Percentiles rank a stretch among this genome's conserved stretches.
These are phyloP conservation scores for Bicyclus anynana DNA, from an alignment of 1,140 invertebrate species.

Conservation along the genomic window DNA sequence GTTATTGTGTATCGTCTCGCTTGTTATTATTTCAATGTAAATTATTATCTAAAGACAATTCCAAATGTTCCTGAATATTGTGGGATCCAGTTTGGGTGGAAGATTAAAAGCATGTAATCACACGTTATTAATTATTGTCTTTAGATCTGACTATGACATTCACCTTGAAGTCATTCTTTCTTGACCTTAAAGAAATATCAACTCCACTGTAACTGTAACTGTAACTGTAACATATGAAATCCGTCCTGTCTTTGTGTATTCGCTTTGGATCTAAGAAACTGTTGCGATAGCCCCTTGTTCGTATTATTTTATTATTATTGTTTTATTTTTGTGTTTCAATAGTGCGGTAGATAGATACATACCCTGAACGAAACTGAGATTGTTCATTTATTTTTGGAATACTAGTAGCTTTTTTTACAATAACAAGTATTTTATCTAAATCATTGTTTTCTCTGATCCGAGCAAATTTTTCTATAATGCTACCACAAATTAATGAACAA, in stretches of 20 bases:
- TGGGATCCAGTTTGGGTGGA: background rate
- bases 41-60: slow-evolving; percentile 36
- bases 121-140: slow-evolving; percentile 25
- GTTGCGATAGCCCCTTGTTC: background rate
- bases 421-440: background rate
- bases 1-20: slow-evolving; percentile 44
- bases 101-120: background rate
- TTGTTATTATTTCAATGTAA: slow-evolving; percentile 9
- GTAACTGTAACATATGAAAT: too few relatives aligned
- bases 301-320: slow-evolving; percentile 16
- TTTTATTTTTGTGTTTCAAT: slow-evolving; percentile 34
- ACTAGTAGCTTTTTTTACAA: background rate
- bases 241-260: background rate
- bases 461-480: background rate
- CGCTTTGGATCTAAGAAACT: background rate
- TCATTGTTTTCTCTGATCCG: background rate
- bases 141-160: slow-evolving; percentile 28
- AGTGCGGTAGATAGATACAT: slow-evolving; percentile 70
- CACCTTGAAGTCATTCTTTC: slow-evolving; percentile 29
- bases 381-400: slow-evolving; percentile 58
- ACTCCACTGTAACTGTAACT: too few relatives aligned
- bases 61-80: slow-evolving; percentile 14
- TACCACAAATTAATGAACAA: slow-evolving; percentile 60
- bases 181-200: background rate
- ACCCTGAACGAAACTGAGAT: slow-evolving; percentile 69